Percentiles rank a stretch among this genome's conserved stretches.
phyloP scores from a whole-genome alignment of 1,140 invertebrate species.

The Diabrotica undecimpunctata region DNA sequence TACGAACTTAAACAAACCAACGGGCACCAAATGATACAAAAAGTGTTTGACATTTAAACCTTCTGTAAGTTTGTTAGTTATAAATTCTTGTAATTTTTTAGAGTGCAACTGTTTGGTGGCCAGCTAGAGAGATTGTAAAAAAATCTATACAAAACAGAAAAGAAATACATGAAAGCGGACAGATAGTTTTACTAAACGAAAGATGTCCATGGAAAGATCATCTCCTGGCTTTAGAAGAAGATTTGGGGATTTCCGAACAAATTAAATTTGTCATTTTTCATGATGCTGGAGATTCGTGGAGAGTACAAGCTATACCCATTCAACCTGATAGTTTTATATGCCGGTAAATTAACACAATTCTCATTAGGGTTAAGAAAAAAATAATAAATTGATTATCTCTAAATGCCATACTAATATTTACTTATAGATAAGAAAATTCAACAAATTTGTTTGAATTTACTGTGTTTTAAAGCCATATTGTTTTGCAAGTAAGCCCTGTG shows the following conservation, averaged over 20 bases:
- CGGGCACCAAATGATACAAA: too few relatives aligned
- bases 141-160: constrained; percentile 67
- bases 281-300: constrained; percentile 60
- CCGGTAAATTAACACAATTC: constrained; percentile 54
- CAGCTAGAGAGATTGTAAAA: constrained; percentile 72
- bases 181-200: constrained; percentile 72
- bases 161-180: constrained; percentile 61
- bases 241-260: constrained; percentile 58
- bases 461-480: too few relatives aligned
- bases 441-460: constrained; percentile 6
- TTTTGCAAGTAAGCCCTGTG: too few relatives aligned
- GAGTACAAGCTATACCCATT: constrained; percentile 78
- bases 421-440: constrained; percentile 10
- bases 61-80: too few relatives aligned
- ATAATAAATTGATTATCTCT: background rate
- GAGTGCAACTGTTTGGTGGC: constrained; percentile 74
- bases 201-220: constrained; percentile 88
- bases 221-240: constrained; percentile 76
- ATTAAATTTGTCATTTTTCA: constrained; percentile 80
- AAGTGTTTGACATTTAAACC: too few relatives aligned
- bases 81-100: constrained; percentile 41
- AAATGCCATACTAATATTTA: too few relatives aligned
- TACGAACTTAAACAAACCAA: too few relatives aligned
- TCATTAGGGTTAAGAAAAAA: too few relatives aligned
- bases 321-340: constrained; percentile 70